Conservation (phyloP, 2,888 invertebrate species). For the Malthinus seriepunctatus region DNA sequence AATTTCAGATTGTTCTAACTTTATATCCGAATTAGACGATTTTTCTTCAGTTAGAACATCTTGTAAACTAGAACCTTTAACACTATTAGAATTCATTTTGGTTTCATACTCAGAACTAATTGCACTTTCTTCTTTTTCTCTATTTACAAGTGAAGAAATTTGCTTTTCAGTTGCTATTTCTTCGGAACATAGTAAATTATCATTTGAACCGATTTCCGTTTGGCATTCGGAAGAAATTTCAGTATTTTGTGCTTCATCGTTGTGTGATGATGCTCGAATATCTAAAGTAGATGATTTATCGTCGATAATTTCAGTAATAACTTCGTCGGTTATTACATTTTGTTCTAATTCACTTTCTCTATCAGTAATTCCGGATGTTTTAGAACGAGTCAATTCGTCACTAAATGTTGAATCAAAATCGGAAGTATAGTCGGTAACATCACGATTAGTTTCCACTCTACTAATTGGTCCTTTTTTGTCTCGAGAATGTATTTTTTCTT, state of each 20-base stretch:
- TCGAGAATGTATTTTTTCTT: not conserved
- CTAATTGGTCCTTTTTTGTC: not conserved
- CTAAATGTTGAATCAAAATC: slow-evolving; percentile 17
- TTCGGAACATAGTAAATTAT: no score
- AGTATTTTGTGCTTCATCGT: not conserved
- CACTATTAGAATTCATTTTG: no score
- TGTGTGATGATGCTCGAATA: no score
- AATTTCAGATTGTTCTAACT: no score
- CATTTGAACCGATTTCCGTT: not conserved
- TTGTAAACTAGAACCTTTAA: no score
- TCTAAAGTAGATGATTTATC: not conserved
- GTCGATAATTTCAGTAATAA: not conserved
- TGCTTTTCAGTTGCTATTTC: no score
- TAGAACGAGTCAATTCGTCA: not conserved
- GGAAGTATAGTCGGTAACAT: slow-evolving; percentile 10
- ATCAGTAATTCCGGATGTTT: not conserved
- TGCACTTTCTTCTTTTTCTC: no score
- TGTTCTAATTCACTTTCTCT: no score
- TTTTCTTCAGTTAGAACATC: no score
- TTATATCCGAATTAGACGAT: no score
- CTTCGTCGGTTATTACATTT: not conserved
- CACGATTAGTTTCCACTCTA: not conserved
- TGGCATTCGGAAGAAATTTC: not conserved
- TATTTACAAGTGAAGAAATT: no score
- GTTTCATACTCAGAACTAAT: no score